These are phyloP conservation scores for Ciconia nigra DNA, from an alignment of 2,797 vertebrate genomes.

Conservation along the genomic window DNA sequence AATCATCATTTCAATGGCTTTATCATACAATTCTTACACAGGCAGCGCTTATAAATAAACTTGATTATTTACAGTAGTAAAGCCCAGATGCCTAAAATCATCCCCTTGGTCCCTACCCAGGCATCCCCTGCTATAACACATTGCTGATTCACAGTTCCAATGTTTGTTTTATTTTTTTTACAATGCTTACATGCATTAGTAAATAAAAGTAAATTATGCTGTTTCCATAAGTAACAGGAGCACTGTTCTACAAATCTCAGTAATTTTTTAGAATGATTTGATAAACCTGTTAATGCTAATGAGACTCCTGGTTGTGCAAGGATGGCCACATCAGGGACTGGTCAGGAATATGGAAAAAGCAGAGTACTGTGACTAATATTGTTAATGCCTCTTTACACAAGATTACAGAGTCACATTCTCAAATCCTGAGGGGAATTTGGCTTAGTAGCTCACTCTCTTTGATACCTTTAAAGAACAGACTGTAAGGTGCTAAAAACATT, in stretches of 20 bases:
- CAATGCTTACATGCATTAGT: not conserved
- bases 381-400: conserved; percentile 61
- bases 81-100: not conserved
- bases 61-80: not conserved
- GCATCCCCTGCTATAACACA: not conserved
- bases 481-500: conserved; percentile 42
- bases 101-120: not conserved
- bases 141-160: not conserved
- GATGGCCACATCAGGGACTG: not conserved
- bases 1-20: not conserved
- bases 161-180: not conserved
- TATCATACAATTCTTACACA: not conserved
- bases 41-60: not conserved
- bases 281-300: not conserved
- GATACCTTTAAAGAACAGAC: conserved; percentile 40
- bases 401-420: conserved; percentile 66
- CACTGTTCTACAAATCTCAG: not conserved
- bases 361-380: conserved; percentile 40
- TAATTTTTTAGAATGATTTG: not conserved
- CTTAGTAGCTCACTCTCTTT: conserved; percentile 40
- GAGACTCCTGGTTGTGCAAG: not conserved
- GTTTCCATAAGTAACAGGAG: not conserved
- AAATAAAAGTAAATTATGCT: not conserved
- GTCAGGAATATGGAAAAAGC: conserved; percentile 1
- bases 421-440: conserved; percentile 63